Evolutionary conservation across 2,888 invertebrate genomes (phyloP), one percentile per base, ranked within the genome.

Genomic region (Tenthredo amoena): DNA sequence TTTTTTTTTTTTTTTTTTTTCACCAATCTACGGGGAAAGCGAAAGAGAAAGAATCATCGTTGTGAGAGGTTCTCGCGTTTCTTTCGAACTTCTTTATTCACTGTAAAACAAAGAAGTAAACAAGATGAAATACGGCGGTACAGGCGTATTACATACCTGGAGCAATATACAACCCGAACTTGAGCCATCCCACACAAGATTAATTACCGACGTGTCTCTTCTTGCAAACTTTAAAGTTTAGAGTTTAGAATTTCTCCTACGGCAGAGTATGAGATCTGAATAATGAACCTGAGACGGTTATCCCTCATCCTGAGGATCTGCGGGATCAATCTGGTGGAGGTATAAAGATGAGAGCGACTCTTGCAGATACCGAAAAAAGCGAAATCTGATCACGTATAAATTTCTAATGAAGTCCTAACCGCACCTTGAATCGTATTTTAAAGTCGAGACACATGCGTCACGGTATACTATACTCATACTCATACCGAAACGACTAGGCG

Each of bases 81-180:
- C 68, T 18, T n/a, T 37, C 55, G 15, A 76, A 4, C 9, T 50
- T 76, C 47, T 72, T 43, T 43, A 76, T 76, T 47, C 50, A 21
- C 37, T 4, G 7, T 15, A 21, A 81, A 81, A 81, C 62, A 81
- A 62, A 58, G 81, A 40, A 81, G 21, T 31, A n/a, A 18, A 62
- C 62, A 26, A 37, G 62, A 62, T 81, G 81, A 81, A 65, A 65
- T 40, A 81, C 65, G 40, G 58, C 62, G 81, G 62, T 81, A 81
- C 81, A 5, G 81, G 62, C 40, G 40, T 62, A 4, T 43, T 43
- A 74, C 26, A 62, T 26, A 21, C 26, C 21, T 26, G 12, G 7
- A 26, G 10, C 6, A 21, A 62, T 62, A 43, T 10, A 34, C 31
- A 77, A 0, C 62, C 81, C 40, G 40, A 62, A 58, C 58, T 62